A percentile compares a stretch with the other conserved stretches of the same genome.
phyloP scores from a whole-genome alignment of 2,113 vertebrate species.

The Tetrao urogallus region DNA sequence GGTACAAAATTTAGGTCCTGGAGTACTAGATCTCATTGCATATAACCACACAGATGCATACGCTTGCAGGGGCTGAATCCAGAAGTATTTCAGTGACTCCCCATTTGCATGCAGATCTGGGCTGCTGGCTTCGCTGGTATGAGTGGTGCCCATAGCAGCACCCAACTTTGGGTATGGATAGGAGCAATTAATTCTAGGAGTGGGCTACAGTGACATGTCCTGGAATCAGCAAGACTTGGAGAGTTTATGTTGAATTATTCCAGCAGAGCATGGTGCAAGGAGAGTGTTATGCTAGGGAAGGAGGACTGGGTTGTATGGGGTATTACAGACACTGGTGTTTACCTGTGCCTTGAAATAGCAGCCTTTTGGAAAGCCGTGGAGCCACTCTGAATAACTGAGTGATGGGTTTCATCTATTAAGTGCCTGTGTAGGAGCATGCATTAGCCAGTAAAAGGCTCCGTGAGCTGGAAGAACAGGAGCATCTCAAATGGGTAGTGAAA shows the following conservation, averaged over 20 bases:
- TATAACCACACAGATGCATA: rapidly evolving
- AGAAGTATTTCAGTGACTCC: background rate
- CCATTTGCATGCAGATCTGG: background rate
- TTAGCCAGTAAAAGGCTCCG: background rate
- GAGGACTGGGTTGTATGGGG: background rate
- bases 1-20: background rate
- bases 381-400: background rate
- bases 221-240: background rate
- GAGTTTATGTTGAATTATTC: background rate
- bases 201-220: background rate
- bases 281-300: background rate
- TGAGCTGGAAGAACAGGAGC: background rate
- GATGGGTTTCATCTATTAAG: background rate
- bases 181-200: background rate
- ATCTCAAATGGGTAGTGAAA: background rate
- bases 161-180: background rate
- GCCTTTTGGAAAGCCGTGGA: background rate
- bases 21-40: rapidly evolving
- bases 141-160: background rate
- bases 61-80: background rate
- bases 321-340: background rate
- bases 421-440: background rate
- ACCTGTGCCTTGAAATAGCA: background rate
- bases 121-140: background rate
- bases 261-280: background rate